Conservation (phyloP, 92 coral and sea anemone genomes). For the Siderastrea radians region DNA sequence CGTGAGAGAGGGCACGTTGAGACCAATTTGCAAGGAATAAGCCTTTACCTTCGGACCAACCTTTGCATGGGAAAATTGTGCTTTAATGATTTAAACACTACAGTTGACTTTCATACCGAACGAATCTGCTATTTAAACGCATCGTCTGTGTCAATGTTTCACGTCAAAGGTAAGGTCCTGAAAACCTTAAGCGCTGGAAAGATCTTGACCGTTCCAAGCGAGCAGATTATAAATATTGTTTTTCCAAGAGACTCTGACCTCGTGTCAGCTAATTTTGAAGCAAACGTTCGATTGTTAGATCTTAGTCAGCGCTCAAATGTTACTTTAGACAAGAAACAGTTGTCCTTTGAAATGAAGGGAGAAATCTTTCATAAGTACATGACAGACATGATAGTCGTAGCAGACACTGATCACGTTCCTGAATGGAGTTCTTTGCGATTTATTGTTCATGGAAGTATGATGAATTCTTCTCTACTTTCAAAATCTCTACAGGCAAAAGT, state of each 20-base stretch:
- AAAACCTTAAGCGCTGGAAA: not conserved
- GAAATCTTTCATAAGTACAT: slow-evolving; percentile 1
- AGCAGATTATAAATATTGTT: not conserved
- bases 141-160: not conserved
- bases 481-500: slow-evolving; percentile 27
- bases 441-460: slow-evolving; percentile 47
- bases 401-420: not conserved
- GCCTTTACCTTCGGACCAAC: not conserved
- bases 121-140: not conserved
- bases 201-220: slow-evolving; percentile 6
- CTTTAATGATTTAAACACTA: slow-evolving; percentile 29
- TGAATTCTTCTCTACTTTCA: slow-evolving; percentile 50
- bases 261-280: slow-evolving; percentile 11
- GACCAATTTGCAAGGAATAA: slow-evolving; percentile 33
- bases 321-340: slow-evolving; percentile 1
- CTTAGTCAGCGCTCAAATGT: not conserved
- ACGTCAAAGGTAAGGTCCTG: slow-evolving; percentile 1
- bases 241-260: slow-evolving; percentile 16
- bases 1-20: slow-evolving; percentile 10
- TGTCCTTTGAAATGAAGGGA: slow-evolving; percentile 16
- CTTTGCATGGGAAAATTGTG: slow-evolving; percentile 45
- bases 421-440: slow-evolving; percentile 44
- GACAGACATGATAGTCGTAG: not conserved
- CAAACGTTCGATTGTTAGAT: not conserved
- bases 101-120: slow-evolving; percentile 14